A percentile compares a stretch with the other conserved stretches of the same genome.
These are phyloP conservation scores for Alcis repandata DNA, from an alignment of 2,888 invertebrate genomes.

Conservation along the genomic window DNA sequence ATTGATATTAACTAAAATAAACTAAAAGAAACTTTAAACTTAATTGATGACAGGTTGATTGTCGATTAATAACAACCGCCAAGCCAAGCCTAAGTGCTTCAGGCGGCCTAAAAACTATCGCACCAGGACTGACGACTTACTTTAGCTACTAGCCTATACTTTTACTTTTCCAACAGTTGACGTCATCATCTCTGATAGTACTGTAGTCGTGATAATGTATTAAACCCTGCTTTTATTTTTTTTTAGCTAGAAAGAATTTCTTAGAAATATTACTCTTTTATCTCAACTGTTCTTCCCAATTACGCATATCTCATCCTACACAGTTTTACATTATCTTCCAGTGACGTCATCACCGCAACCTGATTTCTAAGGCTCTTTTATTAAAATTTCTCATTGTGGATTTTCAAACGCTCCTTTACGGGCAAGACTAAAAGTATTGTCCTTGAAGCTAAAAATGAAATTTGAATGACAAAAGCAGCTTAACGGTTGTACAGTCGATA, in stretches of 20 bases:
- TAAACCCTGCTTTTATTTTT: too few relatives aligned
- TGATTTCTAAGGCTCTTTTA: slow-evolving; percentile 29
- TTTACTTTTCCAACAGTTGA: too few relatives aligned
- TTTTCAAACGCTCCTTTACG: slow-evolving; percentile 9
- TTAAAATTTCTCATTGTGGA: slow-evolving; percentile 26
- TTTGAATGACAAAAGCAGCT: slow-evolving; percentile 22
- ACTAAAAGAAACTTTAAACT: too few relatives aligned
- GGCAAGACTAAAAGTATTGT: slow-evolving; percentile 16
- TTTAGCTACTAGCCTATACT: too few relatives aligned
- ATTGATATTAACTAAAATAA: too few relatives aligned
- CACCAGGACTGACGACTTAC: too few relatives aligned
- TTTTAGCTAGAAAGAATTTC: background rate
- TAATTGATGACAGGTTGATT: too few relatives aligned
- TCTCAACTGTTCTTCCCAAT: background rate
- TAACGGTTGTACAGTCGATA: background rate
- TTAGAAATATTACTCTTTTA: background rate
- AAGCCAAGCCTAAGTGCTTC: too few relatives aligned
- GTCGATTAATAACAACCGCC: too few relatives aligned
- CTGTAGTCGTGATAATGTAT: too few relatives aligned
- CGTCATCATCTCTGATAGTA: too few relatives aligned
- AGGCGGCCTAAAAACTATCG: too few relatives aligned
- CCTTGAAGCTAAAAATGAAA: slow-evolving; percentile 7
- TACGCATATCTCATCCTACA: background rate
- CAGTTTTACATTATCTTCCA: slow-evolving; percentile 6
- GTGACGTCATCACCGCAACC: slow-evolving; percentile 20